Evolutionary conservation across 2,888 invertebrate genomes (phyloP).

Genomic region (Cistogaster globosa): DNA sequence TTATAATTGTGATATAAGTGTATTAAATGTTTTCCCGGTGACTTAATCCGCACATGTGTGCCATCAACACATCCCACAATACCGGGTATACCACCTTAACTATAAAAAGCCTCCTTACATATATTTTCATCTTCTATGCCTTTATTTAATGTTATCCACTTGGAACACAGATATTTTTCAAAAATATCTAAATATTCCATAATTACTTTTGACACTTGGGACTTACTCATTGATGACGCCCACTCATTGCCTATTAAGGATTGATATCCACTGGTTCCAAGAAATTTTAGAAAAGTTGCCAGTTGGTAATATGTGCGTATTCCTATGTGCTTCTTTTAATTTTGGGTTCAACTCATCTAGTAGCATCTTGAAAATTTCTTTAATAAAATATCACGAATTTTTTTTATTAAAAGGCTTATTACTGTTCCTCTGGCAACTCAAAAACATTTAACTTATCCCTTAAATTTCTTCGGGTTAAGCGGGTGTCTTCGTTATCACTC

Average conservation of each 20-base stretch:
- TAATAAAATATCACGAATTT: neutral
- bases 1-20: neutral
- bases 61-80: neutral
- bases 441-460: neutral
- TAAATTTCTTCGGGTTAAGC: neutral
- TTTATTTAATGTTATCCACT: conserved; percentile 10
- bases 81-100: conserved; percentile 3
- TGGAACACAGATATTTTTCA: neutral
- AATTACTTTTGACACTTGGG: conserved; percentile 7
- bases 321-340: too few relatives aligned
- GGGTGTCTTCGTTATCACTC: neutral
- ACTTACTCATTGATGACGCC: conserved; percentile 24
- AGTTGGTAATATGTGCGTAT: too few relatives aligned
- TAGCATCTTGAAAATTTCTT: neutral
- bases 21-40: neutral
- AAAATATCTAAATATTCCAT: neutral
- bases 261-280: neutral
- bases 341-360: neutral
- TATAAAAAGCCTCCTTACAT: conserved; percentile 3
- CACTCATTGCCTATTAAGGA: conserved; percentile 10
- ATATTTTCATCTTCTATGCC: neutral
- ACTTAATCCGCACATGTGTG: neutral
- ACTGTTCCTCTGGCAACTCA: neutral
- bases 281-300: neutral
- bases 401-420: neutral